A percentile compares a stretch with the other conserved stretches of the same genome.
phyloP scores from a whole-genome alignment of 2,113 vertebrate species.

The Collichthys lucidus region DNA sequence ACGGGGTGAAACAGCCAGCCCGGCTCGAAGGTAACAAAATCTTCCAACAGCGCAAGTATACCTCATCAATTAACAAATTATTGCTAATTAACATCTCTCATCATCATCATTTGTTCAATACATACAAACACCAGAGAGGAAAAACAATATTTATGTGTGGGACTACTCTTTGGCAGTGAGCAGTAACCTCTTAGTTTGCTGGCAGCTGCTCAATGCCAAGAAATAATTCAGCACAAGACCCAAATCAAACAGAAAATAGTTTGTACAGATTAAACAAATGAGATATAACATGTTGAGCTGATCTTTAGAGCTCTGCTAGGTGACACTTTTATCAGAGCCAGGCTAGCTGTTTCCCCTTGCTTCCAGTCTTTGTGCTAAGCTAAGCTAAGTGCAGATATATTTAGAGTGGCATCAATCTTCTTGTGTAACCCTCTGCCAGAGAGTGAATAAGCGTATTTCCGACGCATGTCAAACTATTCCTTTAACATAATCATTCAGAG shows the following conservation, averaged over 20 bases:
- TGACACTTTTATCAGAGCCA: neutral
- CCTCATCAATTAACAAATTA: neutral
- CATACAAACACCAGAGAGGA: neutral
- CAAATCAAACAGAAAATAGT: neutral
- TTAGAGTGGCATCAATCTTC: neutral
- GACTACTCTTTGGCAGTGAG: neutral
- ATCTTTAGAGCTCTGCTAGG: neutral
- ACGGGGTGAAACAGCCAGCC: neutral
- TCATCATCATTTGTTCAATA: neutral
- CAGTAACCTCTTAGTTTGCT: neutral
- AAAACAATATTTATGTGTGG: neutral
- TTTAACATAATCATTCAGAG: constrained; percentile 6
- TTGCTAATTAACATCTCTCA: neutral
- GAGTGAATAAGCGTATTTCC: neutral
- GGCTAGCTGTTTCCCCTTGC: neutral
- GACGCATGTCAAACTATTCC: neutral
- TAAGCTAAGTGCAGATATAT: neutral
- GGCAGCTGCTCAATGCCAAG: neutral
- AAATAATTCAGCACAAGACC: neutral
- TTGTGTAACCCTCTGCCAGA: neutral
- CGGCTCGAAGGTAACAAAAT: constrained; percentile 1
- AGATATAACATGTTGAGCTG: neutral
- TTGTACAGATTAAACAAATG: neutral
- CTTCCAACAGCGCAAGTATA: neutral
- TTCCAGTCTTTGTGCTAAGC: constrained; percentile 23